A percentile compares a stretch with the other conserved stretches of the same genome.
These are phyloP conservation scores for Mesembrinibis cayennensis DNA, from an alignment of 2,113 vertebrate genomes.

Conservation along the genomic window DNA sequence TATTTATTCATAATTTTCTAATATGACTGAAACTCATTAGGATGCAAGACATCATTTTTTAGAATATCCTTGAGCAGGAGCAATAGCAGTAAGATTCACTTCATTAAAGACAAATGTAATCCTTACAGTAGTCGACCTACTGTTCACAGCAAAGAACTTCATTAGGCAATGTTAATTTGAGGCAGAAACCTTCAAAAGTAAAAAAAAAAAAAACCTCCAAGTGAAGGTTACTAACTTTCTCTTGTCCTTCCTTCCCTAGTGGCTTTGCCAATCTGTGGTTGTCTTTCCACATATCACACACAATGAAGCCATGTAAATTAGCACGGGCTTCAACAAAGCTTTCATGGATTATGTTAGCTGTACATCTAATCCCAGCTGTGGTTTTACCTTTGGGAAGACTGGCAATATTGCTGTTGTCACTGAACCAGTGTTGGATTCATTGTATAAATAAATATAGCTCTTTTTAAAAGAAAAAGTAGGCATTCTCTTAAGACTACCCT, in stretches of 20 bases:
- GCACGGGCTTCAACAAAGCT: neutral
- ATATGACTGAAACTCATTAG: neutral
- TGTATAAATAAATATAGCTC: neutral
- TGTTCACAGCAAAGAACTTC: neutral
- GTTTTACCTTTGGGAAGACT: neutral
- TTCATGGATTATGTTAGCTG: neutral
- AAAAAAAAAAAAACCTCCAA: neutral
- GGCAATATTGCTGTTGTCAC: rapidly evolving
- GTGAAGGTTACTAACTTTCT: neutral
- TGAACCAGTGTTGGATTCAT: neutral
- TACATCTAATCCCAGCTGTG: neutral
- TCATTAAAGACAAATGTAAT: constrained; percentile 8
- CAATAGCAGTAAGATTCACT: neutral
- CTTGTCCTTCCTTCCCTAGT: neutral
- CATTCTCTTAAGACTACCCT: neutral
- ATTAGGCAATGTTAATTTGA: neutral
- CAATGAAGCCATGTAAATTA: neutral
- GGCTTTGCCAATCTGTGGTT: neutral
- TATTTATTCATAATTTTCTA: constrained; percentile 27
- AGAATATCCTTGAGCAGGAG: neutral
- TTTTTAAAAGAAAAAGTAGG: neutral
- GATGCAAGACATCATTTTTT: neutral
- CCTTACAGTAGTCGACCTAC: neutral
- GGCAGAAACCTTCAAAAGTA: neutral
- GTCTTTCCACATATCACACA: neutral